These are phyloP conservation scores for Tyto alba DNA, from an alignment of 2,113 vertebrate genomes.

Conservation along the genomic window DNA sequence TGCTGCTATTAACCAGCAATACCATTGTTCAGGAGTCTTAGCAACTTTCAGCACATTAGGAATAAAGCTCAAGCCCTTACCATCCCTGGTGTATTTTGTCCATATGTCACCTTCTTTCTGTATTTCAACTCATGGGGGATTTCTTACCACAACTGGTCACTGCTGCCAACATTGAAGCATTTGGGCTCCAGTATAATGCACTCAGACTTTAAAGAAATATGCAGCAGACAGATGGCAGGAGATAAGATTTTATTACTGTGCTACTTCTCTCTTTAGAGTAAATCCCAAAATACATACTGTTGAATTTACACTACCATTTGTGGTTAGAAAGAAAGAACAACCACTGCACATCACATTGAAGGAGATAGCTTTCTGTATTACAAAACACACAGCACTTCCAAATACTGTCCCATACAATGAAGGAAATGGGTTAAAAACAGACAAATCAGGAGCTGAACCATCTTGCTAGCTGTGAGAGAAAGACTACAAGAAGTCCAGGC, in stretches of 20 bases:
- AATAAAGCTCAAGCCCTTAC: neutral
- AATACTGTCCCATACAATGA: neutral
- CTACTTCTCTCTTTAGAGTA: conserved; percentile 5
- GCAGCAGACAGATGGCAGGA: conserved; percentile 39
- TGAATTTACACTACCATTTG: neutral
- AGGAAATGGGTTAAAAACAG: neutral
- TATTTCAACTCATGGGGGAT: neutral
- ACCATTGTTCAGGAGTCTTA: neutral
- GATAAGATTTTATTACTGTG: conserved; percentile 48
- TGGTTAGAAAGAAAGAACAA: neutral
- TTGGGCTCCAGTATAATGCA: conserved; percentile 8
- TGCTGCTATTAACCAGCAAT: neutral
- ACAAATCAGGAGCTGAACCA: neutral
- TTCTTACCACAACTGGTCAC: conserved; percentile 15
- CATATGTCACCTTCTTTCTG: conserved; percentile 29
- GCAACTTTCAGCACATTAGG: neutral
- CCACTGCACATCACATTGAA: neutral
- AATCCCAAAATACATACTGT: conserved; percentile 23
- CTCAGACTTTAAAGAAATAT: conserved; percentile 43
- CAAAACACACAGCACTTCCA: neutral
- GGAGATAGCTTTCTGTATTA: neutral
- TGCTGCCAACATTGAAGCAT: conserved; percentile 23
- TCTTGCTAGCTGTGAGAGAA: neutral
- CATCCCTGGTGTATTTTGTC: neutral
- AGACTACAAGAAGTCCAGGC: neutral